Base-by-base conservation (phyloP, 2,888 invertebrate genomes). In the Cephonodes hylas region DNA sequence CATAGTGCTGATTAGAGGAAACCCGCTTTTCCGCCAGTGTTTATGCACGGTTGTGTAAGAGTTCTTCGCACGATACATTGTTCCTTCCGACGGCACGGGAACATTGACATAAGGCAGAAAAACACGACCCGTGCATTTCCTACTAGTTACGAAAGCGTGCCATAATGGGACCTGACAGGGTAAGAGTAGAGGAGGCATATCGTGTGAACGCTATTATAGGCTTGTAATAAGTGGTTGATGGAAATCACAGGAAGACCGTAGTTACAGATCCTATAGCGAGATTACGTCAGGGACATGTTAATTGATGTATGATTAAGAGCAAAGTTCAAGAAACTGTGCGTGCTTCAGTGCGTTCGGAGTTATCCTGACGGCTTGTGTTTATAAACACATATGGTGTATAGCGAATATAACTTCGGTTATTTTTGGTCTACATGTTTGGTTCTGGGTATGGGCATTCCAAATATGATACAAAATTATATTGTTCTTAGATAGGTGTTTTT, bases 41-140 rank as follows among this genome's bases (percentile, higher is more conserved):
- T 6, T 10, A 53, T 27, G 48, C 15, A 45, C 59, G 23, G 65
- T 53, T 38, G 38, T 38, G n/a, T 38, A 38, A 38, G 10, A 38
- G n/a, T n/a, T n/a, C 56, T 48, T 53, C 59, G 57, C 4, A 61
- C 57, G 57, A 62, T 70, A 74, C 72, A 75, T 72, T 75, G 68
- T 74, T 58, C 63, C 66, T 73, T 73, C 75, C 70, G 65, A 60
- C 63, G 7, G 23, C 25, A 62, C 53, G 45, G 61, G 68, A 72
- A 64, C 68, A 66, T 64, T 58, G 58, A 63, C 61, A 57, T 42
- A 38, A 10, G 18, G 61, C 60, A 67, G 58, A 67, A 66, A 75
- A 74, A 68, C 66, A 42, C 45, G 6, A 6, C 23, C 13, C 27
- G 53, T n/a, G n/a, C n/a, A n/a, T 31, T 53, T 53, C 53, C 53